Base-by-base conservation (phyloP, 2,888 invertebrate species). In the Cryptocheilus praepositus region DNA sequence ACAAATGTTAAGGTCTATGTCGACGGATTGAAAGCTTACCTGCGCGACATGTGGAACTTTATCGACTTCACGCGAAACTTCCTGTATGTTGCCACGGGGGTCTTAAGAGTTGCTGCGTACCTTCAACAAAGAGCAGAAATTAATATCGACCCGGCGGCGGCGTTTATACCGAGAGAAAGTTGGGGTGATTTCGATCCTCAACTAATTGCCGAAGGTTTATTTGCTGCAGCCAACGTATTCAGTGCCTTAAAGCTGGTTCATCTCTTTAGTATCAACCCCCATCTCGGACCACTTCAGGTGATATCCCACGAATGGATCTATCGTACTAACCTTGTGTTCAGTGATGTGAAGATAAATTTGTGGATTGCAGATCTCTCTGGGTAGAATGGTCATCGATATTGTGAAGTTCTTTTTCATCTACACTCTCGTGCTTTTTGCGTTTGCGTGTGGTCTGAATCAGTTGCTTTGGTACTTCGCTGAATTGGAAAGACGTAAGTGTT, bases 151-250 rank as follows among this genome's bases (percentile, higher is more conserved):
- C 92, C 94, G 0, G 89, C 91, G 28, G 94, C 93, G 25, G 95
- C 94, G 21, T 94, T 91, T 81, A 93, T 95, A 28, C 93, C 95
- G 0, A 91, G 98, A 25, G 96, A 96, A 81, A 90, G 95, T 61
- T 98, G 98, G 98, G 92, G 96, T 76, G 95, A 95, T 5, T 98
- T 95, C 85, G 98, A 98, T 89, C 97, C 97, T 0, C 97, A 98
- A 85, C 90, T 98, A 7, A 95, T 98, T 36, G 95, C 96, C 5
- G 97, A 97, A 85, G 97, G 96, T 43, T 90, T 98, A 59, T 98
- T 98, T 89, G 97, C 98, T 11, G 97, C 96, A 0, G 98, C 98
- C 60, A 98, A 98, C 90, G 94, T 98, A 70, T 97, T 96, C 86
- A 95, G 95, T 88, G 96, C 97, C 3, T 89, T 98, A 68, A 98